Evolutionary conservation across 2,113 vertebrate species (phyloP).

Genomic region (Cyprinodon variegatus): DNA sequence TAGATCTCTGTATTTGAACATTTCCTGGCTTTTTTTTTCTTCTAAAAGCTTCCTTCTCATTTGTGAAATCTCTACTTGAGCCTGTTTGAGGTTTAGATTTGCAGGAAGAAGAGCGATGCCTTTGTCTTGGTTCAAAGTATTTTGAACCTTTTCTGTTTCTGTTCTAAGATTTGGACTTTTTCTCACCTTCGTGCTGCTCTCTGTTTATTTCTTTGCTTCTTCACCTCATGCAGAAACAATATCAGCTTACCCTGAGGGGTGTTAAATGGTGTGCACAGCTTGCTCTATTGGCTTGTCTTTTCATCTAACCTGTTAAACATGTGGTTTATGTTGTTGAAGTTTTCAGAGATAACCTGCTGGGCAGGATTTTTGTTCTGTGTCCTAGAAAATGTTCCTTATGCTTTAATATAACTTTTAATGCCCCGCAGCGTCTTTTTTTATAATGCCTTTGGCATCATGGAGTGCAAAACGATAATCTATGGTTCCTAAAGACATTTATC

Average conservation of each 20-base stretch:
- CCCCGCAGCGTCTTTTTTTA: background rate
- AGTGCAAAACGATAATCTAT: background rate
- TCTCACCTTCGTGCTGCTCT: background rate
- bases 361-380: background rate
- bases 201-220: background rate
- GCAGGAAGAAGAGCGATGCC: background rate
- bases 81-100: background rate
- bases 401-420: background rate
- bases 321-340: background rate
- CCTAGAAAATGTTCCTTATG: background rate
- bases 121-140: background rate
- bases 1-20: background rate
- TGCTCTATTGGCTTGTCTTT: background rate
- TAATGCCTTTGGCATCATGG: background rate
- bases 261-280: background rate
- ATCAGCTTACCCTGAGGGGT: background rate
- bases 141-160: conserved; percentile 1
- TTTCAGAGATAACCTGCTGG: conserved; percentile 9
- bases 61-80: background rate
- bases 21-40: background rate
- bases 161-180: background rate
- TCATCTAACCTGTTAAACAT: background rate
- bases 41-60: background rate
- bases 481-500: background rate
- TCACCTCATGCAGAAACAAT: background rate